These are phyloP conservation scores for Danaus plexippus DNA, from an alignment of 1,140 invertebrate genomes.

Conservation along the genomic window DNA sequence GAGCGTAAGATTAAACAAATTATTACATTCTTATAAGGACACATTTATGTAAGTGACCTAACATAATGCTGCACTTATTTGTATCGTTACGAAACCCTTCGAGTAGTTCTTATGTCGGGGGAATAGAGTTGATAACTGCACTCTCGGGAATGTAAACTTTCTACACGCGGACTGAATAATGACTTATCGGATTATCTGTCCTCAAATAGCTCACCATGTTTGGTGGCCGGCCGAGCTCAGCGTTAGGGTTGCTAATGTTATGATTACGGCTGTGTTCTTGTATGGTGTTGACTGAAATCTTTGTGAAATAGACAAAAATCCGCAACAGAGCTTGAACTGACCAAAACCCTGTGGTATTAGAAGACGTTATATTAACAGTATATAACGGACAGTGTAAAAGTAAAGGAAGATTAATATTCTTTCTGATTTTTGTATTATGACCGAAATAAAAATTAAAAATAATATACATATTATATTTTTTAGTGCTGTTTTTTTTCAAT, in stretches of 20 bases:
- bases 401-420: no score
- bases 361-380: no score
- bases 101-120: slow-evolving; percentile 4
- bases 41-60: slow-evolving; percentile 21
- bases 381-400: no score
- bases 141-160: slow-evolving; percentile 22
- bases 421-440: no score
- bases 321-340: no score
- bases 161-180: slow-evolving; percentile 38
- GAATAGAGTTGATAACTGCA: slow-evolving; percentile 16
- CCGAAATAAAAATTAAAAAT: no score
- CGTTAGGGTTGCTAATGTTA: slow-evolving; percentile 8
- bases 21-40: slow-evolving; percentile 15
- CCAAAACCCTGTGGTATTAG: no score
- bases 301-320: background rate
- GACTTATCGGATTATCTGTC: slow-evolving; percentile 34
- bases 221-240: slow-evolving; percentile 15
- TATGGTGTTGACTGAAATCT: slow-evolving; percentile 2
- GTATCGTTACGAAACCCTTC: slow-evolving; percentile 10
- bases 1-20: slow-evolving; percentile 2
- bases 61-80: slow-evolving; percentile 18
- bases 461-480: no score
- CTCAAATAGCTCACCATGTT: slow-evolving; percentile 29
- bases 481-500: no score
- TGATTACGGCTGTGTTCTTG: slow-evolving; percentile 3